These are phyloP conservation scores for Papilio polyxenes DNA, from an alignment of 1,140 invertebrate genomes.

Conservation along the genomic window DNA sequence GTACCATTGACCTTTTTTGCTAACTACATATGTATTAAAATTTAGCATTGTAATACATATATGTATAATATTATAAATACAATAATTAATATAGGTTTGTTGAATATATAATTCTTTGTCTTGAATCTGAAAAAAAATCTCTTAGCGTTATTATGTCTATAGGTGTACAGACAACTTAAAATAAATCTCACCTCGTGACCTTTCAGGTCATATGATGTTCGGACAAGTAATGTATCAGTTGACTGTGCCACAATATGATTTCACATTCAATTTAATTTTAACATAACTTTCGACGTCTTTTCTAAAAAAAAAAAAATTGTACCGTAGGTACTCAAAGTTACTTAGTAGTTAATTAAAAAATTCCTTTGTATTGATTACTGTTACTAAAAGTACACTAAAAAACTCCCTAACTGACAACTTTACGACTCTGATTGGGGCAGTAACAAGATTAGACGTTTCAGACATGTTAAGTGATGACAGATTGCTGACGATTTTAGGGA, in stretches of 20 bases:
- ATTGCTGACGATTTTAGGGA: background rate
- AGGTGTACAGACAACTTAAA: background rate
- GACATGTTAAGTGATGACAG: background rate
- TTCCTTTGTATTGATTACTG: no score
- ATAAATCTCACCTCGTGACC: constrained; percentile 15
- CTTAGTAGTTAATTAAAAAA: background rate
- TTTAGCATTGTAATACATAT: no score
- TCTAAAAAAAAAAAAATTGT: no score
- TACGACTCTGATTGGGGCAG: no score
- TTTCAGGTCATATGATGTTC: constrained; percentile 3
- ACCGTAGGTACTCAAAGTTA: background rate
- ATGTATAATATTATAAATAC: no score
- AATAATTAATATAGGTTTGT: no score
- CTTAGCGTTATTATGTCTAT: background rate
- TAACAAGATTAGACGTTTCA: no score
- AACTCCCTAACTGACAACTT: no score
- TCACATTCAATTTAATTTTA: background rate
- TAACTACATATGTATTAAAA: no score
- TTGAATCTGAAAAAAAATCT: background rate
- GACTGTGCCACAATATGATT: background rate
- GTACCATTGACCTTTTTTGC: background rate
- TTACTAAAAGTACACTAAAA: no score
- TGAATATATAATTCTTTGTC: no score
- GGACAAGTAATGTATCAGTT: background rate
- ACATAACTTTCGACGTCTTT: no score